These are phyloP conservation scores for Beroe forskalii DNA, from an alignment of 37 sponge, comb jelly and placozoan genomes.

Conservation along the genomic window DNA sequence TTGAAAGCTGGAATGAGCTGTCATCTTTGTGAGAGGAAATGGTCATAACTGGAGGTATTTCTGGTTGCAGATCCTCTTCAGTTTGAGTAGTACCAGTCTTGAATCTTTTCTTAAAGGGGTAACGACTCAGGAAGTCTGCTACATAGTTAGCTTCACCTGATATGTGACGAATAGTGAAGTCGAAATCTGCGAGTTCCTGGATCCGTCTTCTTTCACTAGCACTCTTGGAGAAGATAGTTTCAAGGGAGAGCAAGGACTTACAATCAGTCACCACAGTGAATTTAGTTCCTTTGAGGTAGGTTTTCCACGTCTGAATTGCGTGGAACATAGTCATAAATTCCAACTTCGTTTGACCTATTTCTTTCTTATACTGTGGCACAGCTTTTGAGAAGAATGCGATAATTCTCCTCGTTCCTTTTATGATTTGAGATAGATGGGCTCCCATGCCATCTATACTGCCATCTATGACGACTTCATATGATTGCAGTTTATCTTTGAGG, in stretches of 20 bases:
- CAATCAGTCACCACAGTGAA: constrained; percentile 1
- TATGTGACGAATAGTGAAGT: neutral
- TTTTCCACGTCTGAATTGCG: neutral
- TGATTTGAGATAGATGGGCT: neutral
- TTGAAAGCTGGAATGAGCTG: neutral
- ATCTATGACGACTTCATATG: neutral
- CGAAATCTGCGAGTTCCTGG: neutral
- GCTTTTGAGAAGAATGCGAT: neutral
- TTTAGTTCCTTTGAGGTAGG: neutral
- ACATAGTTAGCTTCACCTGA: neutral
- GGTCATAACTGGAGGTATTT: too few species aligned
- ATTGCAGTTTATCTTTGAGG: neutral
- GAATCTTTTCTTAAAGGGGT: neutral
- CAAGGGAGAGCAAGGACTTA: neutral
- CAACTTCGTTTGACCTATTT: neutral
- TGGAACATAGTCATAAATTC: neutral
- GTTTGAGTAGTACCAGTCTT: neutral
- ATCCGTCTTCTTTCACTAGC: neutral
- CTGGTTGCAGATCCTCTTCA: too few species aligned
- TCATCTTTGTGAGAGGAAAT: too few species aligned
- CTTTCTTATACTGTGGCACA: neutral
- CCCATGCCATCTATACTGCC: neutral
- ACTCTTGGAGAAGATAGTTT: neutral
- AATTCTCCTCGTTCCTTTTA: neutral
- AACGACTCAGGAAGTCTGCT: neutral